These are phyloP conservation scores for Grantiella picta DNA, from an alignment of 2,113 vertebrate genomes.

Conservation along the genomic window DNA sequence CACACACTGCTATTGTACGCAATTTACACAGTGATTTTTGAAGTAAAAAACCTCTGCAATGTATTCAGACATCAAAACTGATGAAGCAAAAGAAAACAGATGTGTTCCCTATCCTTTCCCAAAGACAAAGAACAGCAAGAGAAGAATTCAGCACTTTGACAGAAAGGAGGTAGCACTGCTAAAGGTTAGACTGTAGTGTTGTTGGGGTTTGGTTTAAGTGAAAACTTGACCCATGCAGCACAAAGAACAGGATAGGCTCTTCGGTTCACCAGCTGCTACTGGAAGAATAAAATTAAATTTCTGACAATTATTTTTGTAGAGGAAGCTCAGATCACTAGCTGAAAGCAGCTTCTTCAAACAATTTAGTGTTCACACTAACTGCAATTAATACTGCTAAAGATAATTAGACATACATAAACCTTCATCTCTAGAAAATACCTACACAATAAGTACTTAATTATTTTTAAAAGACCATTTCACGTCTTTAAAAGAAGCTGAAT, in stretches of 20 bases:
- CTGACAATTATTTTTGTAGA: not conserved
- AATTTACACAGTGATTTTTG: not conserved
- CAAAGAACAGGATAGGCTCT: conserved; percentile 11
- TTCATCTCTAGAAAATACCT: conserved; percentile 47
- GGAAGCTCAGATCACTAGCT: conserved; percentile 36
- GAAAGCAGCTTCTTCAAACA: conserved; percentile 44
- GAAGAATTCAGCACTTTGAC: conserved; percentile 39
- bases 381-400: conserved; percentile 56
- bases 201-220: not conserved
- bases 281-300: conserved; percentile 12
- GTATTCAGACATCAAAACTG: conserved; percentile 7
- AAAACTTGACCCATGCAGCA: conserved; percentile 42
- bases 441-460: conserved; percentile 40
- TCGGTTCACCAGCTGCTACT: not conserved
- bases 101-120: not conserved
- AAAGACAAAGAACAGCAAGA: conserved; percentile 17
- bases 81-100: not conserved
- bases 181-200: conserved; percentile 42
- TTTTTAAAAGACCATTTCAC: not conserved
- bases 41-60: not conserved
- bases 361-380: conserved; percentile 22
- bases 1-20: not conserved
- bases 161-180: conserved; percentile 69
- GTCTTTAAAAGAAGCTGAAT: conserved; percentile 35
- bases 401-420: not conserved